These are phyloP conservation scores for Plagodis dolabraria DNA, from an alignment of 2,888 invertebrate genomes.

Conservation along the genomic window DNA sequence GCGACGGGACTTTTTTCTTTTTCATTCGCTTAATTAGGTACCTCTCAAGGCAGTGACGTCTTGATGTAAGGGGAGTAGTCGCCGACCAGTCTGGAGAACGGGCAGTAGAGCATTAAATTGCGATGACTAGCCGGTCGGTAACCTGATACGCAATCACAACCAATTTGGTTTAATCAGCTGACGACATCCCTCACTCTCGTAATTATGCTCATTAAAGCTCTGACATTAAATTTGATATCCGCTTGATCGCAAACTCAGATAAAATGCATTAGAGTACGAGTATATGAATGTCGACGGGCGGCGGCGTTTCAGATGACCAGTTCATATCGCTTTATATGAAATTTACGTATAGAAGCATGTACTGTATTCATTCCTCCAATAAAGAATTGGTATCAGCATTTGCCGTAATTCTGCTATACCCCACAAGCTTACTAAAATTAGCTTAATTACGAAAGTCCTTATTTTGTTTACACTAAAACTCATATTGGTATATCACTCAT, in stretches of 20 bases:
- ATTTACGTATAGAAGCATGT: constrained; percentile 1
- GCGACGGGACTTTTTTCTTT: not conserved
- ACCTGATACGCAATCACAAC: constrained; percentile 68
- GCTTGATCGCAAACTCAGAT: constrained; percentile 15
- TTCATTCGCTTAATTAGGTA: constrained; percentile 6
- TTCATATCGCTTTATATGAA: constrained; percentile 7
- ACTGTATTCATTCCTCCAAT: too few relatives aligned
- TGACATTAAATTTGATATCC: constrained; percentile 31
- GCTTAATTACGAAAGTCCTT: too few relatives aligned
- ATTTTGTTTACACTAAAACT: too few relatives aligned
- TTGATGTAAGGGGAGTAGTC: constrained; percentile 34
- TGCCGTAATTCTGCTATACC: too few relatives aligned
- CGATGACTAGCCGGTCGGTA: constrained; percentile 52
- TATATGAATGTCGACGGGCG: not conserved
- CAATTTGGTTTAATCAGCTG: constrained; percentile 71
- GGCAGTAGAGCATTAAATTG: constrained; percentile 49
- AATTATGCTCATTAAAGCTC: constrained; percentile 37
- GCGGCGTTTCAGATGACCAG: constrained; percentile 7
- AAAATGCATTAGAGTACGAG: constrained; percentile 8
- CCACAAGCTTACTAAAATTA: too few relatives aligned
- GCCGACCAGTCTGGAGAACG: constrained; percentile 51
- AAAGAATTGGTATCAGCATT: too few relatives aligned
- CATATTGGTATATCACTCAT: too few relatives aligned
- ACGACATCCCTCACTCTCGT: constrained; percentile 29
- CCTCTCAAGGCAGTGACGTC: constrained; percentile 21